phyloP scores from a whole-genome alignment of 2,888 invertebrate species.

The Danaus chrysippus region DNA sequence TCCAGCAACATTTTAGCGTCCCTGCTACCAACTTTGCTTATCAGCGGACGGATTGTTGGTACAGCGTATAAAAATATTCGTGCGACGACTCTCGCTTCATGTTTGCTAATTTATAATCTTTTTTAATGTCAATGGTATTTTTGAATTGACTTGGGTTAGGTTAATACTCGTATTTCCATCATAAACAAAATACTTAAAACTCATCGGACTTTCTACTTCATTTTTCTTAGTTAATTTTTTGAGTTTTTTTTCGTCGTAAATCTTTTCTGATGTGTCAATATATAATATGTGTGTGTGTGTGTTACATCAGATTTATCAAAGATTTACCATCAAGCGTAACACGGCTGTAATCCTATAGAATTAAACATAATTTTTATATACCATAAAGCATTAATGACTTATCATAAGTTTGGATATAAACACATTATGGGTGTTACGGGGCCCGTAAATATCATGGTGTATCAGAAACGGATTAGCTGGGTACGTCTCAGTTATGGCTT shows the following conservation, averaged over 20 bases:
- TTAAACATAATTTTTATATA: constrained; percentile 37
- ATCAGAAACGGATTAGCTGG: constrained; percentile 31
- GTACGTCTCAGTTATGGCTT: constrained; percentile 14
- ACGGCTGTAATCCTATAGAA: constrained; percentile 12
- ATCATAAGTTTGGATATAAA: constrained; percentile 34
- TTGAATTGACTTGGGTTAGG: constrained; percentile 1
- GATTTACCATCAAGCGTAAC: too few species aligned
- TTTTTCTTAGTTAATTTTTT: too few species aligned
- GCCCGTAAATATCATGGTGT: constrained; percentile 32
- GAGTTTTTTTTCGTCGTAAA: too few species aligned
- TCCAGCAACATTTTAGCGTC: constrained; percentile 45
- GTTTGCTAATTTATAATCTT: constrained; percentile 36
- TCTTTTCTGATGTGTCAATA: too few species aligned
- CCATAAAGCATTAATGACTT: constrained; percentile 38
- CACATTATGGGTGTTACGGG: constrained; percentile 33
- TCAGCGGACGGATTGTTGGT: constrained; percentile 71
- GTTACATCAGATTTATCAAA: too few species aligned
- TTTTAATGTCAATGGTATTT: constrained; percentile 10
- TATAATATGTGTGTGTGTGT: too few species aligned
- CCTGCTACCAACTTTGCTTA: constrained; percentile 69
- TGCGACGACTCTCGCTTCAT: constrained; percentile 51
- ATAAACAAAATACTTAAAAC: too few species aligned
- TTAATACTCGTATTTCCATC: background rate
- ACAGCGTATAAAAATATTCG: constrained; percentile 67
- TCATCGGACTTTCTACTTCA: too few species aligned